Base-by-base conservation (phyloP, 2,888 invertebrate species). In the Omphaloscelis lunosa region DNA sequence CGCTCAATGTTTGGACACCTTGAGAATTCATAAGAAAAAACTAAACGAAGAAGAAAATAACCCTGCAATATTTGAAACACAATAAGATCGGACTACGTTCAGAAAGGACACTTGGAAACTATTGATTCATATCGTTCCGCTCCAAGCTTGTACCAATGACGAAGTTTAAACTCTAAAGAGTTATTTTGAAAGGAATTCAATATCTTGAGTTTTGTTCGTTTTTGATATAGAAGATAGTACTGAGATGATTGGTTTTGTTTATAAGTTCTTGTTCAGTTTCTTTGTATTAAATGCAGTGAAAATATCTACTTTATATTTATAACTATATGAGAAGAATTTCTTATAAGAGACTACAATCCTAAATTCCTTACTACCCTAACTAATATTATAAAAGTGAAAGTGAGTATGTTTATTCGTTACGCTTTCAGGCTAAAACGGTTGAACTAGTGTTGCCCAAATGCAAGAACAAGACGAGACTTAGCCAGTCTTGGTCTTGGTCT, bases 141-240 rank as follows among this genome's bases (percentile, higher is more conserved):
- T 66, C 11, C 34, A 66, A 87, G 86, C 86, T 83, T 79, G 4
- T 67, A 56, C 53, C 75, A 73, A 65, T 79, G 74, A 65, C 75
- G 59, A 84, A 85, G 72, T 80, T 78, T 75, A 59, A 80, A 83
- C 80, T 77, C 8, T 56, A 76, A 75, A 83, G 83, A 86, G 79
- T 79, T 85, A 83, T 77, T 86, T 70, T 83, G 76, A 79, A 83
- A 83, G 73, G 79, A 86, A 83, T 83, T 83, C 76, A 83, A 77
- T 84, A 85, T 85, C 71, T 61, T 67, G 4, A 61, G 61, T 75
- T 85, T 78, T 58, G 78, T 58, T 74, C 74, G 23, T 65, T 80
- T 74, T 68, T 65, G 59, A 65, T 80, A 45, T 9, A 34, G 34
- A 67, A 41, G 45, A 83, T 69, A 27, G 39, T 74, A 29, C 29